Conservation (phyloP, 2,797 vertebrate genomes). For the Neopelma chrysocephalum region DNA sequence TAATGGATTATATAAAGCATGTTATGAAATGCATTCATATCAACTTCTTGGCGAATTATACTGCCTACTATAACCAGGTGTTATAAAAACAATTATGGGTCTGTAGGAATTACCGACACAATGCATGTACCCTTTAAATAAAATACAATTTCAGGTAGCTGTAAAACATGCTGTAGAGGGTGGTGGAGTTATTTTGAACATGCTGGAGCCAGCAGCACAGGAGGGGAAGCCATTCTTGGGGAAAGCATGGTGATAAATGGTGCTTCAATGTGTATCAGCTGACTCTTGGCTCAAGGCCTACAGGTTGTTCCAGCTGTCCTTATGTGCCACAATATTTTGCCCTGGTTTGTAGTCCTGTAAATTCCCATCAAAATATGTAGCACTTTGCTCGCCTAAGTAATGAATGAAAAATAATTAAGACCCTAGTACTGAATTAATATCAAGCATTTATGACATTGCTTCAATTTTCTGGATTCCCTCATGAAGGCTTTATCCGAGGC, state of each 20-base stretch:
- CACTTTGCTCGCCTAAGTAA: background rate
- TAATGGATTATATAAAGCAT: constrained; percentile 63
- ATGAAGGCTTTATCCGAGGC: background rate
- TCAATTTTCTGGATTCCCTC: constrained; percentile 2
- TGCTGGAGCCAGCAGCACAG: background rate
- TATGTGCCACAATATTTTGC: background rate
- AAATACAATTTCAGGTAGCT: background rate
- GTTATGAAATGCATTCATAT: constrained; percentile 63
- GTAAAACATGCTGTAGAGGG: background rate
- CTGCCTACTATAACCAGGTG: constrained; percentile 21
- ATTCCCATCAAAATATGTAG: background rate
- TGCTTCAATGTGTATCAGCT: accelerated
- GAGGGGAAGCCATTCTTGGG: background rate
- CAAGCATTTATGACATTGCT: background rate
- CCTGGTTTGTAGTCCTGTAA: background rate
- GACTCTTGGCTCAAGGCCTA: background rate
- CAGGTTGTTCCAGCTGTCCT: background rate
- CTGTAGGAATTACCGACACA: background rate
- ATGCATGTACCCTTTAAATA: background rate
- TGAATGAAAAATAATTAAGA: background rate
- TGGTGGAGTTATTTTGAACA: background rate
- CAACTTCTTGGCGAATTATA: constrained; percentile 28
- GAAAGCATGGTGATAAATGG: background rate
- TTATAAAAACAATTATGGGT: constrained; percentile 40
- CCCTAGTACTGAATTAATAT: background rate